Percentiles rank a stretch among this genome's conserved stretches.
These are phyloP conservation scores for Origma solitaria DNA, from an alignment of 2,113 vertebrate genomes.

Conservation along the genomic window DNA sequence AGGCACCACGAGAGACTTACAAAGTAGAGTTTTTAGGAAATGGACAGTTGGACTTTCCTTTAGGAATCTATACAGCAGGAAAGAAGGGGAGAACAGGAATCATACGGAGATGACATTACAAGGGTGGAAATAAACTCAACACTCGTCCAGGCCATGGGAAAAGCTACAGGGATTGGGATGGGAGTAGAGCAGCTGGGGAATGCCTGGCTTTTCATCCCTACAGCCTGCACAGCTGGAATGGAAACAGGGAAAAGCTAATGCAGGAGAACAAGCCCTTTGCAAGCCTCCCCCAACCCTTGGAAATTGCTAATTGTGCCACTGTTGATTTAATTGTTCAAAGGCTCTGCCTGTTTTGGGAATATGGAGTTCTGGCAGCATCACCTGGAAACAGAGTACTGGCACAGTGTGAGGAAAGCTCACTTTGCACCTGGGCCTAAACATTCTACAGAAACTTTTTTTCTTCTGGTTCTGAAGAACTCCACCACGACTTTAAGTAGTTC, in stretches of 20 bases:
- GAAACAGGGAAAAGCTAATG: not conserved
- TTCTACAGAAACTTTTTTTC: fast-evolving
- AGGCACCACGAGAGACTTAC: slow-evolving; percentile 83
- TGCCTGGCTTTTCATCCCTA: not conserved
- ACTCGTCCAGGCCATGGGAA: not conserved
- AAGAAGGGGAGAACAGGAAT: slow-evolving; percentile 78
- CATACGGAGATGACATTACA: slow-evolving; percentile 68
- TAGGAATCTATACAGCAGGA: slow-evolving; percentile 92
- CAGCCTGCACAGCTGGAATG: not conserved
- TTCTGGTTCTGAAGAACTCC: not conserved
- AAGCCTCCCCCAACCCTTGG: not conserved
- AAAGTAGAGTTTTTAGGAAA: slow-evolving; percentile 91
- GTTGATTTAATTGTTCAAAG: fast-evolving
- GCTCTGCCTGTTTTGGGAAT: not conserved
- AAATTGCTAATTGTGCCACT: not conserved
- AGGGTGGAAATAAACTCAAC: slow-evolving; percentile 46
- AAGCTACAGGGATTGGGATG: not conserved
- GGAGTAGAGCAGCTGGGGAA: not conserved
- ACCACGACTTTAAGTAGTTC: fast-evolving
- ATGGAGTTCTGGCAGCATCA: not conserved
- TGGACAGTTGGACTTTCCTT: slow-evolving; percentile 86
- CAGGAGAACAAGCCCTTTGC: not conserved
- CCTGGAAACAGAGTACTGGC: fast-evolving
- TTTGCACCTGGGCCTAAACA: not conserved
- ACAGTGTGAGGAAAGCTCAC: not conserved